phyloP scores from a whole-genome alignment of 2,888 invertebrate species.

The Pyrrhia umbra region DNA sequence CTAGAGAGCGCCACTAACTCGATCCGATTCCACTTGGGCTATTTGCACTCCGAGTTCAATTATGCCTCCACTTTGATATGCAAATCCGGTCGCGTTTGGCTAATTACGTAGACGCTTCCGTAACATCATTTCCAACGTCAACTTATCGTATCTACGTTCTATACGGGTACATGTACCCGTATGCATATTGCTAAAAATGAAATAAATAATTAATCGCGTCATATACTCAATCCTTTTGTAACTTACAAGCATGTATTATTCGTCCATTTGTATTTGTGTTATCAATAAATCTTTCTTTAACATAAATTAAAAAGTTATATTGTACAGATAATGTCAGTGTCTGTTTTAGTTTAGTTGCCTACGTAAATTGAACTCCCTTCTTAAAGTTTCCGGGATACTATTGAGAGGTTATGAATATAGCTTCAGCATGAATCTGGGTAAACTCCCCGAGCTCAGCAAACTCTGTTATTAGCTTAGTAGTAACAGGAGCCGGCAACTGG shows the following conservation, averaged over 20 bases:
- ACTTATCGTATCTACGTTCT: constrained; percentile 68
- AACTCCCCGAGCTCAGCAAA: constrained; percentile 70
- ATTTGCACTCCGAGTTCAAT: constrained; percentile 88
- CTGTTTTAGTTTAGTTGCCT: constrained; percentile 29
- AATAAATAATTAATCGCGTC: constrained; percentile 6
- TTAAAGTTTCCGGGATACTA: constrained; percentile 58
- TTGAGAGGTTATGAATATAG: constrained; percentile 47
- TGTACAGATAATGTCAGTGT: no score
- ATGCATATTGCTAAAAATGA: constrained; percentile 5
- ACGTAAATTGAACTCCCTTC: constrained; percentile 48
- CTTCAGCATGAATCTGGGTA: constrained; percentile 70
- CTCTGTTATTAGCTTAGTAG: constrained; percentile 82
- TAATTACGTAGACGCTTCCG: constrained; percentile 87
- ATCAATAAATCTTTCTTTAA: background rate
- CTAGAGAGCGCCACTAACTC: constrained; percentile 84
- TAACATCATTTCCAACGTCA: constrained; percentile 81
- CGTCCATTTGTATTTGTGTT: no score
- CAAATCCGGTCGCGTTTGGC: constrained; percentile 87
- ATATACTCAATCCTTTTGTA: no score
- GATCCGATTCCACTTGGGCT: constrained; percentile 87
- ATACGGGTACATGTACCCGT: constrained; percentile 5
- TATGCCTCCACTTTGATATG: constrained; percentile 89
- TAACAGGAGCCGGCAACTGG: constrained; percentile 70
- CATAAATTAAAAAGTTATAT: no score
- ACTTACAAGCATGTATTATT: no score